phyloP scores from a whole-genome alignment of 2,113 vertebrate genomes.

The Ptilonorhynchus violaceus region DNA sequence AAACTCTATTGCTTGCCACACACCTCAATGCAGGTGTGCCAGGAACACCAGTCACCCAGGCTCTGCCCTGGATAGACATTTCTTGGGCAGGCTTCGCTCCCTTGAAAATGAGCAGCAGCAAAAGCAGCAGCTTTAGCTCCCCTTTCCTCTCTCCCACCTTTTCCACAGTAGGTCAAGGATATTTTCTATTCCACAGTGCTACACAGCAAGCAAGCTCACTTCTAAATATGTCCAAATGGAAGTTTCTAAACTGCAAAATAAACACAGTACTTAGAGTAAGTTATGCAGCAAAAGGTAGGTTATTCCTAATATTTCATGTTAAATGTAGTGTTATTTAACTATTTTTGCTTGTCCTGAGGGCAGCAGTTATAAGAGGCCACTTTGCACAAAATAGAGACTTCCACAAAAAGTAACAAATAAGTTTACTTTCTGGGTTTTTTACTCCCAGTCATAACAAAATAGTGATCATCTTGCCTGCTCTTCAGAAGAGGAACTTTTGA shows the following conservation, averaged over 20 bases:
- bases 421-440: conserved; percentile 78
- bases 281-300: not conserved
- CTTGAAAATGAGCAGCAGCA: not conserved
- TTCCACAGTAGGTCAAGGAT: not conserved
- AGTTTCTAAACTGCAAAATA: not conserved
- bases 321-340: conserved; percentile 34
- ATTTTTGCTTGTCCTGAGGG: not conserved
- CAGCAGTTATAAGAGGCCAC: not conserved
- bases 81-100: not conserved
- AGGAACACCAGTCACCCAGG: not conserved
- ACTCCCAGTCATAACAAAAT: conserved; percentile 88
- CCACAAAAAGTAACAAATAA: not conserved
- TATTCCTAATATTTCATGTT: not conserved
- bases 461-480: conserved; percentile 77
- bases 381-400: not conserved
- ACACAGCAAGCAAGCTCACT: not conserved
- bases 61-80: not conserved
- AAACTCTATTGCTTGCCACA: not conserved
- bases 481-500: conserved; percentile 60
- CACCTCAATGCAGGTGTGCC: not conserved
- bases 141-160: not conserved
- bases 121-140: not conserved
- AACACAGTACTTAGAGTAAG: not conserved
- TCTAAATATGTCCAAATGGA: not conserved
- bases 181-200: not conserved